These are phyloP conservation scores for Acanthurus tractus DNA, from an alignment of 2,797 vertebrate genomes.

Conservation along the genomic window DNA sequence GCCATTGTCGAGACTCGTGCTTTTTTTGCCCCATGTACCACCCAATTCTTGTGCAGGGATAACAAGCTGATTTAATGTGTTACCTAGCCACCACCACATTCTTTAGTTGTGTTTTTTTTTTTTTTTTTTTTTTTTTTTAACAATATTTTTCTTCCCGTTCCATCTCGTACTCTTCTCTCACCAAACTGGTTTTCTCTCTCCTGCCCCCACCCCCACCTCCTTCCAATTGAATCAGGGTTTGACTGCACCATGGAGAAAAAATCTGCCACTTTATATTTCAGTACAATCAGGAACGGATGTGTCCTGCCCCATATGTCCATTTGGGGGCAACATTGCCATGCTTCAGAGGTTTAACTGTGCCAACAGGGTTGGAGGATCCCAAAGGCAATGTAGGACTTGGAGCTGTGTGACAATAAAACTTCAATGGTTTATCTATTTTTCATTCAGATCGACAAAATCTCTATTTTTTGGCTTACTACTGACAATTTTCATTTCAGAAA, in stretches of 20 bases:
- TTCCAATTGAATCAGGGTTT: constrained; percentile 84
- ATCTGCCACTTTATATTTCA: constrained; percentile 86
- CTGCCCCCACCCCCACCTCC: constrained; percentile 79
- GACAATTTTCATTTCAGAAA: constrained; percentile 85
- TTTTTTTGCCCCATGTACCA: constrained; percentile 87
- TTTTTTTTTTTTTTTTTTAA: constrained; percentile 45
- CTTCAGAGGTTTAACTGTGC: constrained; percentile 83
- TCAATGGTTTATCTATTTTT: constrained; percentile 85
- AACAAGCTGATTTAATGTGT: constrained; percentile 88
- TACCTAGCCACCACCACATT: constrained; percentile 78
- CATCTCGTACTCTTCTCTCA: constrained; percentile 78
- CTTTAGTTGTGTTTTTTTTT: constrained; percentile 52
- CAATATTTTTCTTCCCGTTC: constrained; percentile 63
- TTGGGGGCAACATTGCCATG: constrained; percentile 83
- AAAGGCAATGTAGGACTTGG: constrained; percentile 81
- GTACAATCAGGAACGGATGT: constrained; percentile 83
- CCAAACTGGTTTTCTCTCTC: constrained; percentile 81
- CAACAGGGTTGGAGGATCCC: constrained; percentile 83
- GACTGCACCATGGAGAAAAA: constrained; percentile 79
- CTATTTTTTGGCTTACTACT: constrained; percentile 87
- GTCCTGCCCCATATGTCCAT: constrained; percentile 82
- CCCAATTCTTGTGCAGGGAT: constrained; percentile 90
- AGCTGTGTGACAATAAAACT: constrained; percentile 81
- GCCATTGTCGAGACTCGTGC: constrained; percentile 86
- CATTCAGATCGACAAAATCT: constrained; percentile 85